A percentile compares a stretch with the other conserved stretches of the same genome.
Conservation (phyloP, 2,113 vertebrate species). For the Myrmecophaga tridactyla region DNA sequence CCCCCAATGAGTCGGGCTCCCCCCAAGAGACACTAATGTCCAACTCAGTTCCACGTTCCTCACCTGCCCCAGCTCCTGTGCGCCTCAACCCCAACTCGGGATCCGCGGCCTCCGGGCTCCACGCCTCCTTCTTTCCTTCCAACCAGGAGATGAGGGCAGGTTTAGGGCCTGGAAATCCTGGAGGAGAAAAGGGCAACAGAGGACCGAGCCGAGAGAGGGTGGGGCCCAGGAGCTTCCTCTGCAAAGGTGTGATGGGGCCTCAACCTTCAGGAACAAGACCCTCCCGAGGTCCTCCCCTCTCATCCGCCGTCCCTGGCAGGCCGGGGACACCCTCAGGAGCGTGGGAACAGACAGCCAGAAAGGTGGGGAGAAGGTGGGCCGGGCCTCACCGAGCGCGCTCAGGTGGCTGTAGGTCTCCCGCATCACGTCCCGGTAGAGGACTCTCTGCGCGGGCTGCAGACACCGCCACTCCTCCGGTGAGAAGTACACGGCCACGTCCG, state of each 20-base stretch:
- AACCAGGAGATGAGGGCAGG: constrained; percentile 77
- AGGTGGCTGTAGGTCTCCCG: constrained; percentile 75
- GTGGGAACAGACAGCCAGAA: background rate
- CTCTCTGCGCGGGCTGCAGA: constrained; percentile 69
- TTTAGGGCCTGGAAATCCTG: constrained; percentile 75
- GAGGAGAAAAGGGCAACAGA: constrained; percentile 28
- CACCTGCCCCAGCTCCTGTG: background rate
- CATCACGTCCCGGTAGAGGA: constrained; percentile 77
- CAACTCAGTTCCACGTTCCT: background rate
- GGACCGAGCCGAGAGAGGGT: background rate
- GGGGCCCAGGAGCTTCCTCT: background rate
- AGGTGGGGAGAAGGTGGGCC: background rate
- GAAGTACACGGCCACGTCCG: constrained; percentile 77
- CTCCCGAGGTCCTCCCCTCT: background rate
- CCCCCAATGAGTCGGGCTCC: background rate
- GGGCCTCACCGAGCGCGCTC: constrained; percentile 76
- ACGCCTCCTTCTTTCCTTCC: constrained; percentile 56
- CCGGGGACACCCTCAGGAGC: background rate
- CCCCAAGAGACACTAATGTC: background rate
- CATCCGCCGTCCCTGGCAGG: no score
- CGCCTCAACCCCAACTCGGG: fast-evolving
- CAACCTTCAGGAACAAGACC: background rate
- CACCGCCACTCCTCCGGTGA: constrained; percentile 73
- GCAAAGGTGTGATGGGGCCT: background rate
- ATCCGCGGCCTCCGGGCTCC: background rate